Evolutionary conservation across 2,888 invertebrate species (phyloP), one percentile per base, ranked within the genome.

Genomic region (Tenthredo distinguenda): DNA sequence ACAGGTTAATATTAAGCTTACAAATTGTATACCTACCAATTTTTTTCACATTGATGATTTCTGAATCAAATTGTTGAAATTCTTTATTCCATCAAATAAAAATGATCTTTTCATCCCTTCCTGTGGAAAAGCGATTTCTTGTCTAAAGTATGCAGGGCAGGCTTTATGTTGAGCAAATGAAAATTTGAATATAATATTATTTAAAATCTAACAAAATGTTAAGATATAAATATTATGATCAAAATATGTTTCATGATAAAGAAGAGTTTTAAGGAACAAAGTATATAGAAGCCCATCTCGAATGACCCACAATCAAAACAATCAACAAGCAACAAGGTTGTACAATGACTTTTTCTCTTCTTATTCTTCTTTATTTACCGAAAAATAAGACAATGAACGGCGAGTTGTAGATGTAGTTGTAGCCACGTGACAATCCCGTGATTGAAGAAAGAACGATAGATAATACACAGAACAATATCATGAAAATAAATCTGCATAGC

Each of bases 261-360:
- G n/a, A 6, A 55, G 55, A 55, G n/a, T 55, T 55, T n/a, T n/a
- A 7, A n/a, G n/a, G 2, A 55, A 55, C 55, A 18, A 6, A 18
- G 50, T 55, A 55, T 6, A 26, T 7, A 62, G 21, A 26, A 26
- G 26, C 9, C 62, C 26, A 62, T 62, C 15, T 18, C 68, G 6
- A 34, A 68, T 34, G 68, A 68, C 34, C 34, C 12, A 68, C 15
- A 68, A 18, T 34, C 31, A 68, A 34, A 68, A 68, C 68, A 68
- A 68, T 68, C 68, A 68, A 31, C 68, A 34, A 68, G 18, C 68
- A 68, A 31, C 68, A 18, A 68, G 18, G 31, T 68, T 68, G 34
- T 34, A 26, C 26, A 18, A 18, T 34, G 62, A 5, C 31, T 34
- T 34, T 1, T 68, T 18, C 31, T 68, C 3, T 34, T 68, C 34